Conservation (phyloP, 1,140 invertebrate genomes). For the Cotesia glomerata region DNA sequence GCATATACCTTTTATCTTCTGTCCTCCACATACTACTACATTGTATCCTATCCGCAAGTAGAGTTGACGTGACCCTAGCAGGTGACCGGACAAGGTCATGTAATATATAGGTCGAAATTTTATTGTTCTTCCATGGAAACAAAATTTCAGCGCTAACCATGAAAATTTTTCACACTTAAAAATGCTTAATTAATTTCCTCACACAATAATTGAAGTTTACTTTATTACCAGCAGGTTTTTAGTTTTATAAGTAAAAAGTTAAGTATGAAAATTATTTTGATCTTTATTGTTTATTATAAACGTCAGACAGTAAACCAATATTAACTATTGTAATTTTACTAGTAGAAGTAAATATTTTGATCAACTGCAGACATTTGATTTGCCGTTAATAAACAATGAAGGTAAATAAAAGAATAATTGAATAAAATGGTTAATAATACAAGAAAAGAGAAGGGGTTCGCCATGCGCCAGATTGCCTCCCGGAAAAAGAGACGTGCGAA, state of each 20-base stretch:
- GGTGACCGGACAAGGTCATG: constrained; percentile 16
- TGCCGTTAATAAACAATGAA: not conserved
- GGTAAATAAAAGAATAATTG: not conserved
- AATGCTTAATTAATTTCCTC: not conserved
- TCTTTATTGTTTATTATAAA: too few relatives aligned
- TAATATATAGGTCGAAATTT: constrained; percentile 17
- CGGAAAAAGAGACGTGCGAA: constrained; percentile 39
- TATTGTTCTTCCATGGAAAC: not conserved
- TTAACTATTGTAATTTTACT: too few relatives aligned
- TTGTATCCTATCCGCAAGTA: not conserved
- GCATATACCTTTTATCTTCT: not conserved
- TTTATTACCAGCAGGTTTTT: too few relatives aligned
- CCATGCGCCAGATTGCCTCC: constrained; percentile 33
- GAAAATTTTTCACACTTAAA: not conserved
- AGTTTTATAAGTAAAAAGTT: too few relatives aligned
- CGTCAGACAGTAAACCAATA: too few relatives aligned
- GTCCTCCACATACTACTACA: not conserved
- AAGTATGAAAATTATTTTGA: too few relatives aligned
- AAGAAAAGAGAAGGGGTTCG: constrained; percentile 10
- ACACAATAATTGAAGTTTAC: too few relatives aligned
- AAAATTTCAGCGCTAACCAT: not conserved
- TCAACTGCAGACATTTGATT: too few relatives aligned
- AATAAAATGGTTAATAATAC: not conserved
- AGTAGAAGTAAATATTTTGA: too few relatives aligned
- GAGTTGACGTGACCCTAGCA: not conserved